Conservation (phyloP, 2,888 invertebrate species). For the Agonopterix alstromeriana region DNA sequence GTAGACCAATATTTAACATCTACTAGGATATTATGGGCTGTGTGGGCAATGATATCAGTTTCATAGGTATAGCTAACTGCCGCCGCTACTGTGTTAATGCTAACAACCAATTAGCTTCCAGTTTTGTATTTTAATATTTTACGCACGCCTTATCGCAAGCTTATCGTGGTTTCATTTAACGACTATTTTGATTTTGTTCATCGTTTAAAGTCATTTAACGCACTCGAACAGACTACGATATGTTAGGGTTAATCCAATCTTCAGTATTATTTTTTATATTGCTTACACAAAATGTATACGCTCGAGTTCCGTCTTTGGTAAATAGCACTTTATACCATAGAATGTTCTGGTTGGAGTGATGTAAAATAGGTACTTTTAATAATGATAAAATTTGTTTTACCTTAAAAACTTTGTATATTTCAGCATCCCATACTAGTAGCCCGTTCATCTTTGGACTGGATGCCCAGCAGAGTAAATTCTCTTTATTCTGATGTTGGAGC, state of each 20-base stretch:
- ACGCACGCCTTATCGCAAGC: too few species aligned
- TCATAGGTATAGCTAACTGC: too few species aligned
- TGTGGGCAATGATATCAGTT: too few species aligned
- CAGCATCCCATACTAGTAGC: conserved; percentile 65
- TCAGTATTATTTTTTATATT: neutral
- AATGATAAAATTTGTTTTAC: neutral
- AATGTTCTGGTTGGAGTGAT: neutral
- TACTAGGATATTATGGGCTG: too few species aligned
- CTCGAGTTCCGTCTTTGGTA: neutral
- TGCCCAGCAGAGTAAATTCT: conserved; percentile 68
- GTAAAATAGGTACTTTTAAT: neutral
- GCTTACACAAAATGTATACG: neutral
- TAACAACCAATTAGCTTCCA: too few species aligned
- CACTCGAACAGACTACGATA: neutral
- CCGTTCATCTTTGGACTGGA: conserved; percentile 65
- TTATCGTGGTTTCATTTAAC: too few species aligned
- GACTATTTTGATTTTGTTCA: too few species aligned
- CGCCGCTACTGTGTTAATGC: too few species aligned
- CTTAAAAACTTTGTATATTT: conserved; percentile 11
- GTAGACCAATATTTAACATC: too few species aligned
- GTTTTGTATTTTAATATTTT: too few species aligned
- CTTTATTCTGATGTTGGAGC: conserved; percentile 69
- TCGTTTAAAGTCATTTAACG: too few species aligned
- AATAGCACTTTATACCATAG: neutral
- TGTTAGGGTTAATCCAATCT: neutral